These are phyloP conservation scores for Calliphora vicina DNA, from an alignment of 1,140 invertebrate genomes.

Conservation along the genomic window DNA sequence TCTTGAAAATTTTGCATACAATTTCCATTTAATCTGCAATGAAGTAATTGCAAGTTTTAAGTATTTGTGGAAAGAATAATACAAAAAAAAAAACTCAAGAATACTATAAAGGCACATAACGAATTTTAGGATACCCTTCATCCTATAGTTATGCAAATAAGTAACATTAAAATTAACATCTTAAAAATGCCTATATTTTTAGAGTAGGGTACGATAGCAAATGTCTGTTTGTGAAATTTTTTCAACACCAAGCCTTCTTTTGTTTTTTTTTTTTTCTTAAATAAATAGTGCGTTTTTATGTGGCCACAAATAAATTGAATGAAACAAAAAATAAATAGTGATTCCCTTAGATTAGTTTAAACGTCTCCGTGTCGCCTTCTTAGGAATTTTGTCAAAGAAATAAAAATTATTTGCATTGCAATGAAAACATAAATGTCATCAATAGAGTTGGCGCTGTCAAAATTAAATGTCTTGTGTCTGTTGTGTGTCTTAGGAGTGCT, in stretches of 20 bases:
- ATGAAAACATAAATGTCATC: background rate
- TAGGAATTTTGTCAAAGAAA: conserved; percentile 4
- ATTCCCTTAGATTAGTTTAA: background rate
- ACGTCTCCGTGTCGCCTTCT: conserved; percentile 1
- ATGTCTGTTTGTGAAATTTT: too few species aligned
- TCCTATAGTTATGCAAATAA: too few species aligned
- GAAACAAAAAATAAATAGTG: background rate
- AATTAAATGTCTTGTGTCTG: background rate
- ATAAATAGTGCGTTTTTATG: background rate
- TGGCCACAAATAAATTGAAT: background rate
- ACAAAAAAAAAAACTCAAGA: background rate
- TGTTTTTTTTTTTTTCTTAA: background rate
- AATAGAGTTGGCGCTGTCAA: background rate
- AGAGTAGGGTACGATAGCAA: too few species aligned
- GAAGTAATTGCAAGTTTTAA: background rate
- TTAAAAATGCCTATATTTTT: too few species aligned
- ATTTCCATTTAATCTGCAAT: background rate
- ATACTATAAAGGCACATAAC: too few species aligned
- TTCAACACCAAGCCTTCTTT: conserved; percentile 1
- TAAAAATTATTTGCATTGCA: background rate
- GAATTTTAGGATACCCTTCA: too few species aligned
- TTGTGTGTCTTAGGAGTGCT: background rate
- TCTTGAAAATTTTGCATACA: background rate
- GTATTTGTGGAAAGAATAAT: too few species aligned
- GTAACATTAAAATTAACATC: too few species aligned